Evolutionary conservation across 2,113 vertebrate genomes (phyloP), one percentile per base, ranked within the genome.

Genomic region (Brevimyrus niger): DNA sequence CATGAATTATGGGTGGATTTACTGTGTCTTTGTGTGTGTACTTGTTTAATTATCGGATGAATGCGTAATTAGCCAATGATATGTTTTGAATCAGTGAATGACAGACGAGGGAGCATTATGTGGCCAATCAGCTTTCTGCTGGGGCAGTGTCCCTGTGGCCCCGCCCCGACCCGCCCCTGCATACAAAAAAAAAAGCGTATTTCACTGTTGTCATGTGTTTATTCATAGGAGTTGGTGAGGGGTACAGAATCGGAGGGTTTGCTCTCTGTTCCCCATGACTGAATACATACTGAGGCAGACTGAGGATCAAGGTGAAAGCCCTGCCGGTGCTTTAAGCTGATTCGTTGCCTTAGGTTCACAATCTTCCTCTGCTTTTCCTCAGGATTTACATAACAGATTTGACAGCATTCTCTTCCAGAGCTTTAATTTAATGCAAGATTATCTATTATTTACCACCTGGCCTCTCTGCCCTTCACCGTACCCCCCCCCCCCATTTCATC

Each of bases 371-470:
- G 90, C 91, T 91, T 88, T 9, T 90, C 91, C 91, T 91, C 91
- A 90, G 91, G 93, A 94, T 94, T 94, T 92, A 93, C 93, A 92
- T 88, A 90, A 92, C 91, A 88, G 35, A 87, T 91, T 90, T 89
- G 90, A 89, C 91, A 89, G 91, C 90, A 89, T 92, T 88, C 87
- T 69, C 55, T 88, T 86, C 83, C 91, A 82, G 89, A 91, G 80
- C 92, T 94, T 92, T 92, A 94, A 95, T 96, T 93, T 94, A 95
- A 94, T 94, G 93, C 94, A 92, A 95, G 95, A 94, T 94, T 92
- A 95, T 94, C 93, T 94, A 95, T 95, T 95, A 95, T 95, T 96
- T 94, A 96, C 92, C 93, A 94, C 92, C 89, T 90, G 92, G 94
- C 93, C 94, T 93, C 92, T 92, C 88, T 91, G 91, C 90, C 91